These are phyloP conservation scores for Zoroaster sp. DNA, from an alignment of 53 echinoderm and acorn worm species.

Conservation along the genomic window DNA sequence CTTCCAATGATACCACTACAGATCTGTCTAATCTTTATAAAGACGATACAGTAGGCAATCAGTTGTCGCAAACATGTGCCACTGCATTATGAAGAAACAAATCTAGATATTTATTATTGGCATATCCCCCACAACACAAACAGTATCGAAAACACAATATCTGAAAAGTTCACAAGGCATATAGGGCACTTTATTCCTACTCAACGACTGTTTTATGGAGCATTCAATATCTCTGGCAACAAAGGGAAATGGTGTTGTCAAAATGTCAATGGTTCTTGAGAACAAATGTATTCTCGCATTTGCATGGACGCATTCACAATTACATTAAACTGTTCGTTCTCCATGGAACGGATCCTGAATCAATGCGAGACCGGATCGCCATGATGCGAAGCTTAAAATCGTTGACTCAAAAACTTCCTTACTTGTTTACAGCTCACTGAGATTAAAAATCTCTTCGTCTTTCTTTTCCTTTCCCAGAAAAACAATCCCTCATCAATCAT, in stretches of 20 bases:
- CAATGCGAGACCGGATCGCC: too few relatives aligned
- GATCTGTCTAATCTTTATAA: not conserved
- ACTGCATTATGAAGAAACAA: not conserved
- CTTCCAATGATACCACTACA: not conserved
- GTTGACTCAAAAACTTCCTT: not conserved
- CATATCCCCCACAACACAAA: slow-evolving; percentile 13
- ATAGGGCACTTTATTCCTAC: not conserved
- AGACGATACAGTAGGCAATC: not conserved
- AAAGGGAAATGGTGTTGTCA: too few relatives aligned
- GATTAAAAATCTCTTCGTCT: not conserved
- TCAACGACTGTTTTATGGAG: slow-evolving; percentile 4
- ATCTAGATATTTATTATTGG: not conserved
- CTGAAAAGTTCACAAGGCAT: not conserved
- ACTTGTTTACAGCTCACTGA: not conserved
- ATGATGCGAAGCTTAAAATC: not conserved
- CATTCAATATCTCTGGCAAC: not conserved
- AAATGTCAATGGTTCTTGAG: too few relatives aligned
- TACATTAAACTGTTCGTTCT: too few relatives aligned
- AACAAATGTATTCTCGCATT: too few relatives aligned
- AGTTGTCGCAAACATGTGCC: not conserved
- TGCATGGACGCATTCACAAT: too few relatives aligned
- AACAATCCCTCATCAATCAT: not conserved
- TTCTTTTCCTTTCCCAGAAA: not conserved
- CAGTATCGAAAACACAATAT: slow-evolving; percentile 1
- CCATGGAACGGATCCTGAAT: too few relatives aligned